Evolutionary conservation across 2,797 vertebrate genomes (phyloP), one percentile per base, ranked within the genome.

Genomic region (Gadopsis bispinosus): DNA sequence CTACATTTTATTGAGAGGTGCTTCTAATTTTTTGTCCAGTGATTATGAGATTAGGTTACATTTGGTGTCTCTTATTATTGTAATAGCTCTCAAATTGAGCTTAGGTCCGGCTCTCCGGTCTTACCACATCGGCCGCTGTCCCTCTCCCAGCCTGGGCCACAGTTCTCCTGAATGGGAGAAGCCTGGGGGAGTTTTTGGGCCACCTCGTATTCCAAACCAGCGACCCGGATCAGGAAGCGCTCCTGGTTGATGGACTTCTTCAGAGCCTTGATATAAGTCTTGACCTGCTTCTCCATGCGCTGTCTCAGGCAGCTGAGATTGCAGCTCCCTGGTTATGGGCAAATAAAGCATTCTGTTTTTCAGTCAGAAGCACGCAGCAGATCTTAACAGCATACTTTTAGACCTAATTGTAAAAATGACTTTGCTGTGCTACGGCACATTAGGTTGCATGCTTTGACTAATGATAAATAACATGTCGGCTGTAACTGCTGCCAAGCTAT

Each of bases 191-290:
- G 95, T 83, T 97, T 99, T 84, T 97, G 96, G 0, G 97, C 97
- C 79, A 99, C 96, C 85, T 99, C 97, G 1, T 99, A 99, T 79
- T 99, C 98, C 76, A 97, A 93, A 63, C 97, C 98, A 0, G 98
- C 96, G 9, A 99, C 96, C 61, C 97, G 95, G 69, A 99, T 97
- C 87, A 99, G 95, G 92, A 99, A 99, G 50, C 97, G 95, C 87
- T 99, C 98, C 94, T 99, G 98, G 92, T 99, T 99, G 89, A 99
- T 99, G 90, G 98, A 99, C 81, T 99, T 99, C 81, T 97, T 97
- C 89, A 99, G 94, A 81, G 97, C 96, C 91, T 98, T 99, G 90
- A 99, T 96, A 65, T 97, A 97, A 0, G 96, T 96, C 87, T 98
- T 99, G 45, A 99, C 95, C 88, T 97, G 96, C 65, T 97, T 96